Conservation (phyloP, 2,797 vertebrate species). For the Erpetoichthys calabaricus region DNA sequence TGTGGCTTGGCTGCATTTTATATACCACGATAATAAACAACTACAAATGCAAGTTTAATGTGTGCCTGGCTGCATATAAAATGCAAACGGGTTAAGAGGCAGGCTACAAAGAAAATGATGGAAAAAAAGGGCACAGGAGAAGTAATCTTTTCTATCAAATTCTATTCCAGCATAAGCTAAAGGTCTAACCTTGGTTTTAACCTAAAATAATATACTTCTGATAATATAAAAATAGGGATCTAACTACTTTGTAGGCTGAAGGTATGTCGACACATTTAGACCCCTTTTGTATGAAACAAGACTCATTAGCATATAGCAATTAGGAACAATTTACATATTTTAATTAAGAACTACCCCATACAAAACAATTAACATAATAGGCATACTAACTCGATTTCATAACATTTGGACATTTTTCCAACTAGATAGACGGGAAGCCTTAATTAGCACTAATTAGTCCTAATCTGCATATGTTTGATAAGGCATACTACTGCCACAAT, state of each 20-base stretch:
- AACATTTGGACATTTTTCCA: constrained; percentile 77
- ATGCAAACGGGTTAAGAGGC: too few relatives aligned
- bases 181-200: too few relatives aligned
- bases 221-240: too few relatives aligned
- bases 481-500: constrained; percentile 68
- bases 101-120: too few relatives aligned
- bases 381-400: constrained; percentile 71
- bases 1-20: constrained; percentile 6
- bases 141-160: too few relatives aligned
- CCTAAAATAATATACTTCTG: too few relatives aligned
- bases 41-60: not conserved
- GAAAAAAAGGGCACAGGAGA: too few relatives aligned
- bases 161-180: too few relatives aligned
- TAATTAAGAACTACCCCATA: constrained; percentile 75
- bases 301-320: constrained; percentile 72
- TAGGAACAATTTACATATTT: constrained; percentile 72
- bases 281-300: constrained; percentile 55
- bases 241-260: not conserved
- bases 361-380: constrained; percentile 80
- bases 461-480: constrained; percentile 87
- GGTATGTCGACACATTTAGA: constrained; percentile 53
- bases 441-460: constrained; percentile 83
- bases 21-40: not conserved
- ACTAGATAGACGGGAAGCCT: constrained; percentile 69
- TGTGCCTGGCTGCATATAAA: not conserved